Conservation (phyloP, 2,797 vertebrate genomes). For the Chaetodon trifasciatus region DNA sequence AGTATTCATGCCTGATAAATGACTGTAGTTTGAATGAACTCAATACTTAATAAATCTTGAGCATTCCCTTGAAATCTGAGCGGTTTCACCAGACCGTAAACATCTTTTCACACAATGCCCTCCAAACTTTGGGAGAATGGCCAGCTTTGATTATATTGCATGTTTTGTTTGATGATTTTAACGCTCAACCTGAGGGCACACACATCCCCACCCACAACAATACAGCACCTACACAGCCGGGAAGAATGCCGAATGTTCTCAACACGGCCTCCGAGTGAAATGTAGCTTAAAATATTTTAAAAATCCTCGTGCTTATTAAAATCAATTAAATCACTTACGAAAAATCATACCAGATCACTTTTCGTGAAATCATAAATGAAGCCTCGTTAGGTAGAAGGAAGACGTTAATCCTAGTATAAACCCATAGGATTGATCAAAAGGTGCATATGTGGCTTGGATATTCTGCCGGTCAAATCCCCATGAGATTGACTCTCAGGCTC, state of each 20-base stretch:
- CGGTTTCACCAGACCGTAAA: constrained; percentile 60
- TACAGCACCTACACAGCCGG: constrained; percentile 37
- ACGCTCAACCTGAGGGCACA: constrained; percentile 64
- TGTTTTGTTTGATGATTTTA: constrained; percentile 74
- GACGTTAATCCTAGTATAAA: constrained; percentile 49
- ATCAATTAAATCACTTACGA: constrained; percentile 31
- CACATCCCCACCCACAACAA: constrained; percentile 55
- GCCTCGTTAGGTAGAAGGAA: constrained; percentile 47
- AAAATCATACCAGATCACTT: constrained; percentile 20
- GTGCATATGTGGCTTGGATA: constrained; percentile 36
- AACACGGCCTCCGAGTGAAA: constrained; percentile 31
- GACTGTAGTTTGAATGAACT: constrained; percentile 70
- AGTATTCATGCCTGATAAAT: constrained; percentile 68
- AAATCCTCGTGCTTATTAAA: constrained; percentile 15
- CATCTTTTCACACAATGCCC: constrained; percentile 59
- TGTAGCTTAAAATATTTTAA: constrained; percentile 27
- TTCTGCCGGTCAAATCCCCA: constrained; percentile 48
- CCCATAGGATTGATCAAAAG: constrained; percentile 62
- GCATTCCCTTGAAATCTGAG: constrained; percentile 66
- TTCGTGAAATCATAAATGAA: constrained; percentile 19
- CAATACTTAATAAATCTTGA: constrained; percentile 74
- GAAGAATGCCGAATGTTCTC: constrained; percentile 25
- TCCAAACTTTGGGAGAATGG: constrained; percentile 62
- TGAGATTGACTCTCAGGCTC: constrained; percentile 55
- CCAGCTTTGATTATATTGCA: constrained; percentile 60